phyloP scores from a whole-genome alignment of 2,888 invertebrate species.

The Nysson spinosus region DNA sequence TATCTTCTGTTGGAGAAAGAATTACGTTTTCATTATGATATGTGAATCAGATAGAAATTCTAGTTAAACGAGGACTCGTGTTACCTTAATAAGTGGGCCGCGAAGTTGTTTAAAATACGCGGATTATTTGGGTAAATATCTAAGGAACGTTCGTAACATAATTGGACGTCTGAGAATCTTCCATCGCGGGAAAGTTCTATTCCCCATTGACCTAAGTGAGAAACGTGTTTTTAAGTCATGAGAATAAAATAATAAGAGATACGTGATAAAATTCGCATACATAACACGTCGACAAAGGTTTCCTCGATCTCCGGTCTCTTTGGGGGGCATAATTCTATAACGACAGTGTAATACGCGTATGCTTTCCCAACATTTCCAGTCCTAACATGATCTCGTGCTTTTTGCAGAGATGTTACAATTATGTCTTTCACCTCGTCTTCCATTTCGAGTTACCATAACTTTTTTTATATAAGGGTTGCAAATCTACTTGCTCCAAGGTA shows the following conservation, averaged over 20 bases:
- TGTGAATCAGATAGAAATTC: slow-evolving; percentile 9
- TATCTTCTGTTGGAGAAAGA: too few species aligned
- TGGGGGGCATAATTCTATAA: slow-evolving; percentile 61
- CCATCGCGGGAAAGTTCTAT: slow-evolving; percentile 58
- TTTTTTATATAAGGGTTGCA: too few species aligned
- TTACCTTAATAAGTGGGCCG: slow-evolving; percentile 66
- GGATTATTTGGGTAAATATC: slow-evolving; percentile 62
- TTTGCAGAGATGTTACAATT: slow-evolving; percentile 59
- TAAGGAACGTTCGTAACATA: slow-evolving; percentile 64
- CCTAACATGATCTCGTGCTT: slow-evolving; percentile 61
- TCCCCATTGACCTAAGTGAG: slow-evolving; percentile 66
- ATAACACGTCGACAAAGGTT: slow-evolving; percentile 64
- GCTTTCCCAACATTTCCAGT: slow-evolving; percentile 64
- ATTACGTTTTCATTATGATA: too few species aligned
- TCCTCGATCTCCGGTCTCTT: slow-evolving; percentile 62
- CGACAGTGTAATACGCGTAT: slow-evolving; percentile 67
- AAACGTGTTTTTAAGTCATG: slow-evolving; percentile 4
- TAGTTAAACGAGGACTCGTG: slow-evolving; percentile 4
- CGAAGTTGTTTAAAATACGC: slow-evolving; percentile 68
- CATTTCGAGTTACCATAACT: too few species aligned
- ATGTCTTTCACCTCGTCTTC: slow-evolving; percentile 60
- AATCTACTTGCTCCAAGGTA: too few species aligned
- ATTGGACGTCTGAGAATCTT: slow-evolving; percentile 56
- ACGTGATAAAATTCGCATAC: slow-evolving; percentile 40
- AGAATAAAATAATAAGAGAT: neutral